Conservation (phyloP, 2,797 vertebrate genomes). For the Poeciliopsis infans region DNA sequence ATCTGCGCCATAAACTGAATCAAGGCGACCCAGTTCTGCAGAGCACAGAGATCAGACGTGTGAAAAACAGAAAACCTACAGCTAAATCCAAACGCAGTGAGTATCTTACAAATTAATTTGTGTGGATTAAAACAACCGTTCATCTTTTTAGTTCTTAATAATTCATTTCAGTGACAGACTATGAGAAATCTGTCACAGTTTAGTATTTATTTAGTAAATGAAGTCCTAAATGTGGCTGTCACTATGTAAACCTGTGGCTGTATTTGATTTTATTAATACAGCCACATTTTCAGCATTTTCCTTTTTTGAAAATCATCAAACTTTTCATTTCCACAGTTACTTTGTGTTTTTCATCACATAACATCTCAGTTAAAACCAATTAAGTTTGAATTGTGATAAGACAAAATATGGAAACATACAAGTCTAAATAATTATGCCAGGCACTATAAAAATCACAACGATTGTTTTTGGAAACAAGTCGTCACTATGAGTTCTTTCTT, state of each 20-base stretch:
- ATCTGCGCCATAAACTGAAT: not conserved
- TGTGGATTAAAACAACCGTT: not conserved
- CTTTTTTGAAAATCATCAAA: not conserved
- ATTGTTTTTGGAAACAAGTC: not conserved
- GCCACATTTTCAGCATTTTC: not conserved
- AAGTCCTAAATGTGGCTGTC: not conserved
- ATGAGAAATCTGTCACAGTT: not conserved
- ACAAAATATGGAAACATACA: not conserved
- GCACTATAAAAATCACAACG: not conserved
- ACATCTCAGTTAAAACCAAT: not conserved
- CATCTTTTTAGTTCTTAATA: not conserved
- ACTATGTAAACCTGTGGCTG: not conserved
- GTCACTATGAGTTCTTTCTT: not conserved
- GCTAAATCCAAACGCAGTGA: conserved; percentile 13
- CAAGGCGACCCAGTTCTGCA: not conserved
- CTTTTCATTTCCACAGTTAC: not conserved
- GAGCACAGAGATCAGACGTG: not conserved
- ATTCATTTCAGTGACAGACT: not conserved
- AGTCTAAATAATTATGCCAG: not conserved
- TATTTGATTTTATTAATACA: not conserved
- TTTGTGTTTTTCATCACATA: not conserved
- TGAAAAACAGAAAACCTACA: not conserved
- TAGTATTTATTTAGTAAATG: not conserved
- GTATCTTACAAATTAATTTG: not conserved
- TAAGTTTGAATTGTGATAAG: not conserved